Percentiles rank a stretch among this genome's conserved stretches.
These are phyloP conservation scores for Danio kyathit DNA, from an alignment of 2,797 vertebrate genomes.

Conservation along the genomic window DNA sequence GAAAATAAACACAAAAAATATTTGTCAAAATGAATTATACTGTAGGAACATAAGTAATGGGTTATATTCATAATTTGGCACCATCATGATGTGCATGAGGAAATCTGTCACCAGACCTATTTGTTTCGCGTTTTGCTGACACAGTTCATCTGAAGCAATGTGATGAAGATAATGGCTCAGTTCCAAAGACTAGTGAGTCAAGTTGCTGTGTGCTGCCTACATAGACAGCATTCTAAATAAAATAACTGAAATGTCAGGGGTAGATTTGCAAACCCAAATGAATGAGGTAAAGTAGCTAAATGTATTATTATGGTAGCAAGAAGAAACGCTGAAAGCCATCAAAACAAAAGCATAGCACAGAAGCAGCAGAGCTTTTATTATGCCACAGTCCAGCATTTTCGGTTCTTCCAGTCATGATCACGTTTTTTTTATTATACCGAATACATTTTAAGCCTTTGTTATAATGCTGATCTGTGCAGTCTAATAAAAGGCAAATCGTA, in stretches of 20 bases:
- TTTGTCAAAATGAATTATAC: neutral
- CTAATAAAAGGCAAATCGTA: no score
- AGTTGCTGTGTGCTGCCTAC: neutral
- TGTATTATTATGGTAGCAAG: no score
- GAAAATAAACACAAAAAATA: neutral
- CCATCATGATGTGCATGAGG: neutral
- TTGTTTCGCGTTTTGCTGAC: slow-evolving; percentile 10
- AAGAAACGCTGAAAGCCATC: no score
- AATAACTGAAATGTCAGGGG: neutral
- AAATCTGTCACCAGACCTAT: slow-evolving; percentile 5
- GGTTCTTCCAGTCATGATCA: no score
- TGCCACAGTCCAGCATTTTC: no score
- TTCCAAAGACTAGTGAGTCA: slow-evolving; percentile 3
- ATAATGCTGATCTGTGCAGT: no score
- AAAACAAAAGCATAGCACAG: no score
- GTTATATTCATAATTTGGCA: neutral
- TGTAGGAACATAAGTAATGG: neutral
- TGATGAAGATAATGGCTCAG: slow-evolving; percentile 4
- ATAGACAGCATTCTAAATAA: neutral
- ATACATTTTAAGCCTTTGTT: no score
- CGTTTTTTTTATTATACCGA: no score
- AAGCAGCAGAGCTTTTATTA: no score
- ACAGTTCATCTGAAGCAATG: slow-evolving; percentile 1
- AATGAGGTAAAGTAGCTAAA: no score
- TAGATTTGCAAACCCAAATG: neutral